phyloP scores from a whole-genome alignment of 2,113 vertebrate species.

The Piprites chloris region DNA sequence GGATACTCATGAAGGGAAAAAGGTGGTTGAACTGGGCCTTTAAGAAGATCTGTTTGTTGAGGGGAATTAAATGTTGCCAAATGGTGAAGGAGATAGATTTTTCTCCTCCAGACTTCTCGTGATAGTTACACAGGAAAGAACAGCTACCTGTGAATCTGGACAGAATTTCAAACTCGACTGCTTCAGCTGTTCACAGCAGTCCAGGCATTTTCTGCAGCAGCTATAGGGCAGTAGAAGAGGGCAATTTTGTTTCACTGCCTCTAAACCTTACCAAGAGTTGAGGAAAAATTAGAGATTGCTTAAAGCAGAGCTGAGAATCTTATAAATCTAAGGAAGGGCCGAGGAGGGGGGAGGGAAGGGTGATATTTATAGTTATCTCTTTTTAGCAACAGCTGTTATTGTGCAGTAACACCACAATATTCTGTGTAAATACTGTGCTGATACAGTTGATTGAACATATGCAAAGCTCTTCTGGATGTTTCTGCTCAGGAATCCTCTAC shows the following conservation, averaged over 20 bases:
- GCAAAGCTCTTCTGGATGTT: background rate
- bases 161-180: background rate
- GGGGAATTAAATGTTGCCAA: background rate
- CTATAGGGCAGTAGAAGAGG: background rate
- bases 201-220: background rate
- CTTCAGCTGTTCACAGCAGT: background rate
- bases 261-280: background rate
- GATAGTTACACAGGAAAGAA: background rate
- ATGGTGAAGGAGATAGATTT: background rate
- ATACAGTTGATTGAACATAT: background rate
- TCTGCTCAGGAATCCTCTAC: background rate
- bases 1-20: accelerated
- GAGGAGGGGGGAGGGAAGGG: accelerated
- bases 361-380: background rate
- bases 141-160: background rate
- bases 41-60: background rate
- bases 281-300: background rate
- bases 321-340: background rate
- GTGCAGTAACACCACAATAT: accelerated
- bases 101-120: background rate
- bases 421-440: background rate
- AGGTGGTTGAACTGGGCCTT: background rate
- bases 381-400: background rate
- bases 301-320: background rate
- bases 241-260: background rate